Evolutionary conservation across 2,888 invertebrate genomes (phyloP).

Genomic region (Antitype chi): DNA sequence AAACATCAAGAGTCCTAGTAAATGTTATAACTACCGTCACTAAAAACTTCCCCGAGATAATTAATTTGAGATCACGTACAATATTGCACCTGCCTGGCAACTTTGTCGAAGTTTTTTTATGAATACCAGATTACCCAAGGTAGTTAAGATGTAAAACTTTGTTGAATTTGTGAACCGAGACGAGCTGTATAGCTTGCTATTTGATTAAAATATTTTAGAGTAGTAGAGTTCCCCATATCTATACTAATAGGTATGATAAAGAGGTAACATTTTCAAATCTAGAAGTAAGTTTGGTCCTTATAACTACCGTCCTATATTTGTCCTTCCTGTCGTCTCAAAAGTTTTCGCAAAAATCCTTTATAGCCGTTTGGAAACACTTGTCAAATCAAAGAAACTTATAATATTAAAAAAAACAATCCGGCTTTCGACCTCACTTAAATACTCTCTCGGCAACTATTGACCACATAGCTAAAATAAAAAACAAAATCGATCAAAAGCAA

Average conservation of each 20-base stretch:
- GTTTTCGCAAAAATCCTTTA: background rate
- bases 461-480: too few species aligned
- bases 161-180: constrained; percentile 11
- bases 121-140: constrained; percentile 26
- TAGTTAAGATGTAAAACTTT: constrained; percentile 25
- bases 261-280: background rate
- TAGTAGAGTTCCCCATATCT: background rate
- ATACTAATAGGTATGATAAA: too few species aligned
- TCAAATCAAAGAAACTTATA: background rate
- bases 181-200: constrained; percentile 9
- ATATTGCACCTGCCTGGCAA: constrained; percentile 25
- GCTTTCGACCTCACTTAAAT: background rate
- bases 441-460: background rate
- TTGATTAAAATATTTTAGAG: background rate
- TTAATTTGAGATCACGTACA: constrained; percentile 39
- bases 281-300: background rate
- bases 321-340: background rate
- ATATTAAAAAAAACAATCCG: background rate
- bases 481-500: too few species aligned
- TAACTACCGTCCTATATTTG: background rate
- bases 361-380: constrained; percentile 1
- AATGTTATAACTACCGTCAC: constrained; percentile 10
- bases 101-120: constrained; percentile 38
- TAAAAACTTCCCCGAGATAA: constrained; percentile 37
- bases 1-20: constrained; percentile 21